phyloP scores from a whole-genome alignment of 2,797 vertebrate species.

The Craterocephalus amniculus region DNA sequence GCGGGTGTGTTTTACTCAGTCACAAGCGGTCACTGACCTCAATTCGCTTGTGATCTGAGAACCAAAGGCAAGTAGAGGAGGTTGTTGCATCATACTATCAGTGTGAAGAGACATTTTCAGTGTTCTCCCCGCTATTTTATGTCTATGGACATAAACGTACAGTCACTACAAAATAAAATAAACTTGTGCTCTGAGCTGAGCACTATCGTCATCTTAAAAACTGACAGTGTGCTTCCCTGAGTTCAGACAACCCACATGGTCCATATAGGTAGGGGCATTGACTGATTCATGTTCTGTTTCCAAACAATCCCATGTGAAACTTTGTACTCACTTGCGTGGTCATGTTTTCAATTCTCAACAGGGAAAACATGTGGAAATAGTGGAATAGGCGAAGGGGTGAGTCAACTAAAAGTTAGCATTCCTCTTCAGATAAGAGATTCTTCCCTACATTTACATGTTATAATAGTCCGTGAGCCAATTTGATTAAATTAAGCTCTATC shows the following conservation, averaged over 20 bases:
- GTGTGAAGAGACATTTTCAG: background rate
- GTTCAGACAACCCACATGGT: conserved; percentile 14
- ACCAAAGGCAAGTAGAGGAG: conserved; percentile 3
- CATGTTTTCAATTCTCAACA: conserved; percentile 15
- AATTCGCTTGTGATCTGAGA: background rate
- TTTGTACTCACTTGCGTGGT: conserved; percentile 12
- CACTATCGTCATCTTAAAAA: background rate
- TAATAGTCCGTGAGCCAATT: background rate
- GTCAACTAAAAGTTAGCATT: background rate
- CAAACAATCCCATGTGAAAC: background rate
- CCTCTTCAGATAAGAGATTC: background rate
- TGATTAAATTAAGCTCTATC: background rate
- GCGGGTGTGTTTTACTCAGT: conserved; percentile 30
- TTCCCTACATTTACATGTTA: background rate
- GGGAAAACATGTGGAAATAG: background rate
- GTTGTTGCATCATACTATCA: conserved; percentile 1
- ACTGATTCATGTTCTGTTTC: conserved; percentile 9
- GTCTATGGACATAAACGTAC: background rate
- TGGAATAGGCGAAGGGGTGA: conserved; percentile 3
- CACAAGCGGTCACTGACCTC: conserved; percentile 42
- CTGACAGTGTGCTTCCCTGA: background rate
- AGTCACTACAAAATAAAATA: background rate
- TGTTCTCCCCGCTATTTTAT: background rate
- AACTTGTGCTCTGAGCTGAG: background rate
- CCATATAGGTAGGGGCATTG: conserved; percentile 47